Conservation (phyloP, 2,888 invertebrate species). For the Thymelicus acteon region DNA sequence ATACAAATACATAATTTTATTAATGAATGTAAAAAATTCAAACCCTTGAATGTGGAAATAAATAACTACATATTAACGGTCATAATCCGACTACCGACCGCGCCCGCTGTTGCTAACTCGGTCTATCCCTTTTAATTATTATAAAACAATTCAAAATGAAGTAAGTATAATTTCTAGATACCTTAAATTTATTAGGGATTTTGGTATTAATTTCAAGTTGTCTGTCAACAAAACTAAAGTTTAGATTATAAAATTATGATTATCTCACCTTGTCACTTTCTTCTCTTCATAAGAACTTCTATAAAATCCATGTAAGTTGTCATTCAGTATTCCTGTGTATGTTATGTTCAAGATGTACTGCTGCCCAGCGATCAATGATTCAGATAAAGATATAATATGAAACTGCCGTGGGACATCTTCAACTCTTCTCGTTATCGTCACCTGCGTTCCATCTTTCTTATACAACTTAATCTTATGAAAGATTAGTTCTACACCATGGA, state of each 20-base stretch:
- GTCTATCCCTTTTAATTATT: no score
- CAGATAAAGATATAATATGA: conserved; percentile 86
- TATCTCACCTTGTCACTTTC: conserved; percentile 87
- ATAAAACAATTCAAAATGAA: no score
- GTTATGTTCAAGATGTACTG: conserved; percentile 88
- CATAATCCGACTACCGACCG: no score
- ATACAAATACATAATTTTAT: no score
- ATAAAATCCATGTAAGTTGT: conserved; percentile 92
- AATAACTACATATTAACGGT: no score
- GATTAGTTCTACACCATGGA: conserved; percentile 89
- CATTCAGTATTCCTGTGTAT: conserved; percentile 89
- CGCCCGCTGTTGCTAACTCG: no score
- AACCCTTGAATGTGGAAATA: no score
- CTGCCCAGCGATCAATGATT: conserved; percentile 82
- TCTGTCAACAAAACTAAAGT: no score
- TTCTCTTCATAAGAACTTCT: conserved; percentile 90
- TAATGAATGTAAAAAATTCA: no score
- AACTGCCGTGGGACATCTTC: conserved; percentile 88
- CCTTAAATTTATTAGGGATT: no score
- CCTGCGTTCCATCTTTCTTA: conserved; percentile 65
- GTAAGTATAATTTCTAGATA: no score
- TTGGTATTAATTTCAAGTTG: no score
- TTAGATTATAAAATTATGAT: neutral
- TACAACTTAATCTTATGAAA: conserved; percentile 85
- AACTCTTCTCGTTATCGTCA: conserved; percentile 66